Evolutionary conservation across 2,113 vertebrate species (phyloP).

Genomic region (Sinocyclocheilus maitianheensis): DNA sequence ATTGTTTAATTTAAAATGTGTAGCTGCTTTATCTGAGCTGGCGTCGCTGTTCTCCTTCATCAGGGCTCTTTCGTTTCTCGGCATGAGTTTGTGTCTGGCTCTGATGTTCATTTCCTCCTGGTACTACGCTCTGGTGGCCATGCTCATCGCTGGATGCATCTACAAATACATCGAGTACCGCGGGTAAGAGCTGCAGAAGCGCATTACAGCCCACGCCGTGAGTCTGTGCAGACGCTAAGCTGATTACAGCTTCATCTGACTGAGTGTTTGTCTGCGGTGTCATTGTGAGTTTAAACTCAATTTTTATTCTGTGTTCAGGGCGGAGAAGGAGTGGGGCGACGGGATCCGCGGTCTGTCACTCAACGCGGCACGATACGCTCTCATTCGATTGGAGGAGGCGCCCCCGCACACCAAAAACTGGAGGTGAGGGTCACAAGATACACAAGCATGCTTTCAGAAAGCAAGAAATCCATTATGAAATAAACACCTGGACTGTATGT

Average conservation of each 20-base stretch:
- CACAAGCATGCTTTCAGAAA: neutral
- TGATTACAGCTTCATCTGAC: neutral
- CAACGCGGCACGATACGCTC: conserved; percentile 92
- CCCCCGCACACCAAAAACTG: conserved; percentile 97
- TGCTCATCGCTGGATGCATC: conserved; percentile 91
- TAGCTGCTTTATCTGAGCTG: neutral
- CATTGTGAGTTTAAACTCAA: neutral
- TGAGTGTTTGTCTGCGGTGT: neutral
- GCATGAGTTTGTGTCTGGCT: conserved; percentile 95
- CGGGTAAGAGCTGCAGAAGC: conserved; percentile 79
- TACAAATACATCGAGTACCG: conserved; percentile 98
- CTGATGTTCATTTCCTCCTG: conserved; percentile 98
- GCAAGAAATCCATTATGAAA: neutral
- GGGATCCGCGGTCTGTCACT: conserved; percentile 92
- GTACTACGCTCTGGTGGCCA: conserved; percentile 93
- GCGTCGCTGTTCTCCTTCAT: neutral
- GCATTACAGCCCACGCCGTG: neutral
- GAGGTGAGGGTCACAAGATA: conserved; percentile 76
- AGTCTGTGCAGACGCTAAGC: neutral
- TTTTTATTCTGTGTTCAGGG: conserved; percentile 71
- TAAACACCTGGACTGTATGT: neutral
- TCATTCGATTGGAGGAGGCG: conserved; percentile 89
- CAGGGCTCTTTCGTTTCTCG: conserved; percentile 94
- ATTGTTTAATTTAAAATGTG: neutral
- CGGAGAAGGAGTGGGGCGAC: conserved; percentile 97